phyloP scores from a whole-genome alignment of 2,113 vertebrate species.

The Ondatra zibethicus region DNA sequence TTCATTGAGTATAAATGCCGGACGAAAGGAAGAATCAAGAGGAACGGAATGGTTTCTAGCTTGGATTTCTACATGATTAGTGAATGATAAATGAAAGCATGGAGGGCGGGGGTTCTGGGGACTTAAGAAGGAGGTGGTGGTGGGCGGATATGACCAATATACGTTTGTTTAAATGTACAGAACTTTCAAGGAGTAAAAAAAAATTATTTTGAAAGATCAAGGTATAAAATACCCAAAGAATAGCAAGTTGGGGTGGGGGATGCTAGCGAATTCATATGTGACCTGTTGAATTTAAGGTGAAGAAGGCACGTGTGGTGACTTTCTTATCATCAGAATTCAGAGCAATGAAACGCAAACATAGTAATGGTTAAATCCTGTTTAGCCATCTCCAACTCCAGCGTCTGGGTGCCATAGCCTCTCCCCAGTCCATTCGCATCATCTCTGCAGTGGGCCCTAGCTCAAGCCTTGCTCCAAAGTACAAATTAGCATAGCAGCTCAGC shows the following conservation, averaged over 20 bases:
- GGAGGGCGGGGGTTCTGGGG: neutral
- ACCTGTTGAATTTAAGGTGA: neutral
- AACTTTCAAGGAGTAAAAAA: neutral
- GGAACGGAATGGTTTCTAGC: slow-evolving; percentile 3
- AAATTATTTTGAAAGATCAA: neutral
- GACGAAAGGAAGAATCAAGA: slow-evolving; percentile 16
- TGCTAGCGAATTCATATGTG: neutral
- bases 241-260: neutral
- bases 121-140: neutral
- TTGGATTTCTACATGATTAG: neutral
- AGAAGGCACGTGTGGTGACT: neutral
- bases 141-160: neutral
- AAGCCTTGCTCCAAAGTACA: slow-evolving; percentile 75
- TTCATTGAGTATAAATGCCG: neutral
- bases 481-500: slow-evolving; percentile 73
- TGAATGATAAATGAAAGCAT: neutral
- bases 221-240: neutral
- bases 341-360: neutral
- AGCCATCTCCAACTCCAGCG: neutral
- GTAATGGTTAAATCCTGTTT: neutral
- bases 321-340: neutral
- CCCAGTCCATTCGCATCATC: slow-evolving; percentile 31
- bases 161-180: neutral
- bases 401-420: slow-evolving; percentile 21
- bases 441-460: slow-evolving; percentile 59